Base-by-base conservation (phyloP, 2,797 vertebrate genomes). In the Merluccius polli region DNA sequence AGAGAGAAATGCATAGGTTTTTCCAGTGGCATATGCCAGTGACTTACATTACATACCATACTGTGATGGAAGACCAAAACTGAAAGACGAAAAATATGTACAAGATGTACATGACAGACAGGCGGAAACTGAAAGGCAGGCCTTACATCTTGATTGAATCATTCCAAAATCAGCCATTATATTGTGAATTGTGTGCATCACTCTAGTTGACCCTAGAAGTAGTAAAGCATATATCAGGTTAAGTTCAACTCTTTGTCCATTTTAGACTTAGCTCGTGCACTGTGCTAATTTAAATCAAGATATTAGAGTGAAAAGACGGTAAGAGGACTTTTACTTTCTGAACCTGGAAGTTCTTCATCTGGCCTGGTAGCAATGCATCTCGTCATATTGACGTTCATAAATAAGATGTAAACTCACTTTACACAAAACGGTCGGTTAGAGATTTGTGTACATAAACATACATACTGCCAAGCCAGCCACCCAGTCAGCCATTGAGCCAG, bases 401-500 rank as follows among this genome's bases (percentile, higher is more conserved):
- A 38, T 38, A 11, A 9, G 10, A 38, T 38, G 13, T 38, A 12
- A 38, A 52, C 48, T n/a, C 18, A 6, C 21, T n/a, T 21, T 52
- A 18, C 41, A 48, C 16, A 48, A 48, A 48, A 18, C 15, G 13
- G 12, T 16, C 16, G 41, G 41, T 3, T 48, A 48, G 15, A 48
- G 13, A 16, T 48, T 2, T 18, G 41, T 48, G 41, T 48, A 70
- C 16, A 70, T 16, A 73, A 4, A 72, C 59, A 21, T 32, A 70
- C 21, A 70, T 33, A n/a, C 31, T 33, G 16, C 32, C 33, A 36
- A 36, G 21, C 48, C 5, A 32, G 68, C 15, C 36, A 78, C 18
- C 41, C 69, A 78, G 67, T 33, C 70, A 79, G 73, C 36, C 36
- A 67, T 3, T 8, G 13, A 52, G 48, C 48, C 18, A 52, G 16